These are phyloP conservation scores for Okapia johnstoni DNA, from an alignment of 2,113 vertebrate genomes.

Conservation along the genomic window DNA sequence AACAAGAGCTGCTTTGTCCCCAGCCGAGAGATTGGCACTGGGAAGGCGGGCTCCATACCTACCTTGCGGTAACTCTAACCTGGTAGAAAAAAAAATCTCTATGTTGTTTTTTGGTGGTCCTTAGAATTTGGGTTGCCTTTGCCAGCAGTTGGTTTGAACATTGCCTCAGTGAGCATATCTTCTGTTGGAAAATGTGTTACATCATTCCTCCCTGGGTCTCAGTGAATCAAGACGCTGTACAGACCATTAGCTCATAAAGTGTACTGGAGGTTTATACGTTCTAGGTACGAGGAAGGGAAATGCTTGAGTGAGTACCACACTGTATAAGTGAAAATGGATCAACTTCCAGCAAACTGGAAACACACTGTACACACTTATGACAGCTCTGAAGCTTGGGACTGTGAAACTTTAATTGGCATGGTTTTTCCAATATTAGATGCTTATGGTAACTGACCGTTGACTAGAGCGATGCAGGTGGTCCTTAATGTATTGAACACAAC, in stretches of 20 bases:
- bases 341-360: slow-evolving; percentile 13
- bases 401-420: not conserved
- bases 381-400: not conserved
- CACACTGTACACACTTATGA: not conserved
- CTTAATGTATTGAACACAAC: not conserved
- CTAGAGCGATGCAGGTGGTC: not conserved
- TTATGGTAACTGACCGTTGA: not conserved
- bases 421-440: not conserved
- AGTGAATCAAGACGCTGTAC: slow-evolving; percentile 41
- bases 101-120: slow-evolving; percentile 51
- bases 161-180: slow-evolving; percentile 6
- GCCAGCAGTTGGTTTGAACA: slow-evolving; percentile 49
- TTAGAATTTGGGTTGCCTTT: slow-evolving; percentile 42
- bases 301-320: not conserved
- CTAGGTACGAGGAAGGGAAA: not conserved
- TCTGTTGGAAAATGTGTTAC: slow-evolving; percentile 57
- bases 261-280: slow-evolving; percentile 7
- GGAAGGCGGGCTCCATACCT: not conserved
- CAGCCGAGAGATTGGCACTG: not conserved
- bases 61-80: not conserved
- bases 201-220: slow-evolving; percentile 62
- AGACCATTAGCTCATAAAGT: slow-evolving; percentile 66
- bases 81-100: not conserved
- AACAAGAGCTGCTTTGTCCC: not conserved
- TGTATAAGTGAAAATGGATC: not conserved